Conservation (phyloP, 2,113 vertebrate species). For the Phrynocephalus versicolor region DNA sequence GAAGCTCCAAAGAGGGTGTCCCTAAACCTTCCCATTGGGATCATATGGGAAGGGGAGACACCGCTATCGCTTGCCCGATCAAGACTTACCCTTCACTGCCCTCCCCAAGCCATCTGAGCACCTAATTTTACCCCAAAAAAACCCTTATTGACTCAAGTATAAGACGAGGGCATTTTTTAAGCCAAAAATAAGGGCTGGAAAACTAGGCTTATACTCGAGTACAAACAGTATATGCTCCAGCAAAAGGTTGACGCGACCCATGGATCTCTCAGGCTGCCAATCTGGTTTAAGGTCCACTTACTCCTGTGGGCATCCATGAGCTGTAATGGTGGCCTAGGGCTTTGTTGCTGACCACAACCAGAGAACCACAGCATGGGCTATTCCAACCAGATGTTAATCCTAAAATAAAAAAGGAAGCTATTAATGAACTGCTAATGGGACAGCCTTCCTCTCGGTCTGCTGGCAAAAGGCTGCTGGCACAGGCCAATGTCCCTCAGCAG, state of each 20-base stretch:
- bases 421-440: slow-evolving; percentile 12
- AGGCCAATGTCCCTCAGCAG: not conserved
- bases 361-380: not conserved
- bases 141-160: too few relatives aligned
- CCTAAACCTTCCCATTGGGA: too few relatives aligned
- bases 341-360: slow-evolving; percentile 5
- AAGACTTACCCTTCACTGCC: too few relatives aligned
- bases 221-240: not conserved
- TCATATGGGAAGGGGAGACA: too few relatives aligned
- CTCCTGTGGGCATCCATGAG: not conserved
- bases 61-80: too few relatives aligned
- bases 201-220: too few relatives aligned
- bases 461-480: slow-evolving; percentile 13
- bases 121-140: too few relatives aligned
- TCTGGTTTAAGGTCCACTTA: not conserved
- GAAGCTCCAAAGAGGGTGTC: too few relatives aligned
- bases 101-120: too few relatives aligned
- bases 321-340: not conserved
- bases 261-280: not conserved
- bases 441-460: not conserved
- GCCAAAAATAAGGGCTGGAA: too few relatives aligned
- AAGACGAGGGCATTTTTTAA: too few relatives aligned
- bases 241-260: not conserved
- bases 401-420: slow-evolving; percentile 11
- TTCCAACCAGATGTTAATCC: slow-evolving; percentile 16